Base-by-base conservation (phyloP, 2,888 invertebrate species). In the Invenusta paracnida region DNA sequence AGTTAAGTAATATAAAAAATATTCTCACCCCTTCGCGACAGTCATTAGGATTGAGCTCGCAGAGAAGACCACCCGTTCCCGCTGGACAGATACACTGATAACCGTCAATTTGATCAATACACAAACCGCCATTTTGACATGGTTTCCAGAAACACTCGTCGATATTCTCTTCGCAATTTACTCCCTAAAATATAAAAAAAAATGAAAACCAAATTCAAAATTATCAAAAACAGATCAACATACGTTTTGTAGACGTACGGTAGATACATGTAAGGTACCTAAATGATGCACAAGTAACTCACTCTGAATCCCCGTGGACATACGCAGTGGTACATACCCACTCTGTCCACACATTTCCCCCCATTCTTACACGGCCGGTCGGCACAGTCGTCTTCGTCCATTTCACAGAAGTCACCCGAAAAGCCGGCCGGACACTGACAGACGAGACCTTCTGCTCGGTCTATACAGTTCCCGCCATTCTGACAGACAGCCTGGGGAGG, bases 81-180 rank as follows among this genome's bases (percentile, higher is more conserved):
- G 67, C 29, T 2, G 84, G 84, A 66, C 84, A 84, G 0, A 73
- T 67, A 89, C 96, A 96, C 88, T 94, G 93, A 90, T 96, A 96
- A 25, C 96, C 96, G 92, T 96, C 96, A 0, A 96, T 96, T 86
- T 95, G 92, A 91, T 97, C 97, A 81, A 95, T 94, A 91, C 97
- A 97, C 67, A 94, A 94, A 30, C 95, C 97, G 5, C 95, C 94
- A 91, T 95, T 96, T 67, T 84, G 66, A 90, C 97, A 97, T 30
- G 96, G 28, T 0, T 48, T 30, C 5, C 94, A 93, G 88, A 93
- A 93, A 91, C 95, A 95, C 88, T 94, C 93, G 89, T 94, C 94
- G 87, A 93, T 93, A 85, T 93, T 93, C 29, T 93, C 93, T 89
- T 95, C 94, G 90, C 96, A 96, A 25, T 83, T 83, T 5, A 83